Evolutionary conservation across 2,888 invertebrate species (phyloP), one percentile per base, ranked within the genome.

Genomic region (Sphaerophoria taeniata): DNA sequence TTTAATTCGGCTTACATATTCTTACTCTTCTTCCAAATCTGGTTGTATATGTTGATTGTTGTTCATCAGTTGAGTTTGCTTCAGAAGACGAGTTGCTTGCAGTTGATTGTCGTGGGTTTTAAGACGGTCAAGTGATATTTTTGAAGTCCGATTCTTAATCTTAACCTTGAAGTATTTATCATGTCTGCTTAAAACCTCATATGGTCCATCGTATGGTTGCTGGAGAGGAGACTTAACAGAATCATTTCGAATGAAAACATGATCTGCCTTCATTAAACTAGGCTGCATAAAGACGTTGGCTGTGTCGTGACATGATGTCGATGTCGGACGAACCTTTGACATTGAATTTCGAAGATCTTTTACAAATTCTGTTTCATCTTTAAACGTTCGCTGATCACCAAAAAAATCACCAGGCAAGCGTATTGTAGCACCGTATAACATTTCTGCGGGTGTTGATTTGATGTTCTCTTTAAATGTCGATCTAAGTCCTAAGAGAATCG

Each of bases 371-470:
- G 58, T 58, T 2, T 58, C 16, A 39, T 43, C n/a, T 31, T 34
- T 31, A 31, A 11, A 31, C 34, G 2, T 55, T 33, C 31, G 31
- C n/a, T 55, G 55, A 43, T 43, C 47, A 33, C 39, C n/a, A 43
- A 87, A 80, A 24, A 87, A 77, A 11, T 87, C 86, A 9, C 86
- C 69, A 4, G 81, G 84, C n/a, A 87, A 47, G 6, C 69, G 53
- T 2, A 87, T 39, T 9, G 78, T 70, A 1, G 55, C 36, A 3
- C 87, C 85, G 33, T 82, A 87, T 1, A 85, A 43, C 73, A 87
- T 81, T 45, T 84, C 87, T 3, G 83, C 74, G 7, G 79, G 69
- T 1, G 78, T 76, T 6, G 81, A 60, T 11, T 65, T 36, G 7
- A 81, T 65, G 39, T 85, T 79, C 31, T 75, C 79, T 49, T 84